Evolutionary conservation across 2,888 invertebrate genomes (phyloP), one percentile per base, ranked within the genome.

Genomic region (Amblyjoppa fuscipennis): DNA sequence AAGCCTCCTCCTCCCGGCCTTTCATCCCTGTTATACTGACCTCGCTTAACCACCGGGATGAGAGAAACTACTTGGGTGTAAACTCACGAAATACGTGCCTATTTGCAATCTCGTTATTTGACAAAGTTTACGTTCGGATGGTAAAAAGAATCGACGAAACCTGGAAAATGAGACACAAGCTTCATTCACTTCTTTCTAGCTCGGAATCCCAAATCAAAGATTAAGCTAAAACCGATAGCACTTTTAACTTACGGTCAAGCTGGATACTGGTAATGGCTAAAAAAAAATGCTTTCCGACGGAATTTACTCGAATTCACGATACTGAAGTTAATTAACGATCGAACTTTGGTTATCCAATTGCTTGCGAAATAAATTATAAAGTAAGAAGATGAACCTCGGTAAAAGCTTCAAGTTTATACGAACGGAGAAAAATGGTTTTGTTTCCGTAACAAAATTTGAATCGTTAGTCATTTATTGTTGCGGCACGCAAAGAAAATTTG

Each of bases 21-120:
- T 64, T 53, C 77, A 20, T 56, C 69, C 41, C 49, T n/a, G 41
- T 70, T 11, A 61, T 16, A 41, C 64, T 25, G 34, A 25, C 31
- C 25, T 13, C 9, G 59, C 31, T 70, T 38, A 61, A 70, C 59
- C 69, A 61, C 69, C 56, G 38, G 70, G 41, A 68, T 83, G 51
- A 56, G 51, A 11, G 51, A n/a, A 79, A 74, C 28, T 80, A 38
- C 13, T 51, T 51, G 25, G 7, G n/a, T 28, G 16, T n/a, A 51
- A 6, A n/a, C 13, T 28, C 41, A n/a, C 38, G 38, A 28, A 16
- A 59, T 70, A 74, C 64, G 13, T 41, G n/a, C n/a, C 25, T 41
- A 28, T 53, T 71, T 31, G 53, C 28, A 16, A 31, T 49, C 11
- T 16, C 31, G 4, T 7, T 31, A 64, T 31, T 59, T 25, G 34